Conservation (phyloP, 35 echinoderm and acorn worm species). For the Acanthaster planci region DNA sequence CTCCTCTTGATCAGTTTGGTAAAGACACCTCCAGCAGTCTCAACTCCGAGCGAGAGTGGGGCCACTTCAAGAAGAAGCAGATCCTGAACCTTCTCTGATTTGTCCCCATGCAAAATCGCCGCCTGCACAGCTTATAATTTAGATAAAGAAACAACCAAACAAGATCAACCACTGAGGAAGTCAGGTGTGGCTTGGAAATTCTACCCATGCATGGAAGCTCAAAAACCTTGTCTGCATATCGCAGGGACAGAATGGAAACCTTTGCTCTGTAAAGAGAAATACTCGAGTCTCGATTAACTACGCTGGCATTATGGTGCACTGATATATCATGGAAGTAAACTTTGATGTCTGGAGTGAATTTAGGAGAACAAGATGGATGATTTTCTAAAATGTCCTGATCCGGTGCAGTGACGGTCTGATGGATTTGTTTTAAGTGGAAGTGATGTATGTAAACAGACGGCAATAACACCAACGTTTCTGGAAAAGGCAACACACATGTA, state of each 20-base stretch:
- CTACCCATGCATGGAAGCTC: no score
- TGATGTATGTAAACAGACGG: no score
- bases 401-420: neutral
- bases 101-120: slow-evolving; percentile 45
- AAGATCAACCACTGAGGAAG: neutral
- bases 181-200: neutral
- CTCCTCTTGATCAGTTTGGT: slow-evolving; percentile 76
- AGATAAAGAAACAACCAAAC: no score
- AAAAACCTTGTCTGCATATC: no score
- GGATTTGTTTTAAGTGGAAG: neutral
- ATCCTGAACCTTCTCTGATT: slow-evolving; percentile 51
- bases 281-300: no score
- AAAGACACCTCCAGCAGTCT: slow-evolving; percentile 92
- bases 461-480: neutral
- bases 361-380: no score
- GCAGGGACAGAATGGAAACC: no score
- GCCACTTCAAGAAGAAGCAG: slow-evolving; percentile 70
- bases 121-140: slow-evolving; percentile 60
- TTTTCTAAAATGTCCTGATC: no score
- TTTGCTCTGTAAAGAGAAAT: no score
- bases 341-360: no score
- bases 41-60: slow-evolving; percentile 82
- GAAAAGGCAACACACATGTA: neutral
- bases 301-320: no score
- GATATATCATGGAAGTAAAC: no score